Evolutionary conservation across 1,140 invertebrate genomes (phyloP).

Genomic region (Drosophila nigrodunni): DNA sequence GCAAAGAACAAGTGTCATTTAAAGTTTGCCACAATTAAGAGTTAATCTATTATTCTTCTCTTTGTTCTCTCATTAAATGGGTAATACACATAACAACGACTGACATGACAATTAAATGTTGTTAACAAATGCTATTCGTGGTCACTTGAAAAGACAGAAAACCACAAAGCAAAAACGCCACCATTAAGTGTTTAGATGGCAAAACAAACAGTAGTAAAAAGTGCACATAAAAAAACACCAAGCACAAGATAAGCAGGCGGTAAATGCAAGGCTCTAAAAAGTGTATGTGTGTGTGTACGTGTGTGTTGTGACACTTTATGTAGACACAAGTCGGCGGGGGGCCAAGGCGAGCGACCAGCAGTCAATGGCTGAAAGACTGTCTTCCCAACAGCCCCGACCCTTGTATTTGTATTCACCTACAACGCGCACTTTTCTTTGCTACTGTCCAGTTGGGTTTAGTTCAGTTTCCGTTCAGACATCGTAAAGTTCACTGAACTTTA

Average conservation of each 20-base stretch:
- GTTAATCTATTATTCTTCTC: neutral
- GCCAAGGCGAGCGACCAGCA: conserved; percentile 37
- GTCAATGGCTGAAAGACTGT: conserved; percentile 28
- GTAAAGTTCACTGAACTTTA: conserved; percentile 54
- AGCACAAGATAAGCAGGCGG: conserved; percentile 46
- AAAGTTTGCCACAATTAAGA: neutral
- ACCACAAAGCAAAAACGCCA: conserved; percentile 12
- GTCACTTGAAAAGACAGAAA: conserved; percentile 15
- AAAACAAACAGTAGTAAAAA: conserved; percentile 48
- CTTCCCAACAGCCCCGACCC: conserved; percentile 3
- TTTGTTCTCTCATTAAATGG: neutral
- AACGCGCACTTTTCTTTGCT: conserved; percentile 10
- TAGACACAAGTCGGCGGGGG: conserved; percentile 7
- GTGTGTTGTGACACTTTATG: conserved; percentile 44
- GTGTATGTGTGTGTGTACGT: conserved; percentile 20
- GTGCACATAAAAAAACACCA: conserved; percentile 45
- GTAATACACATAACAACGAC: conserved; percentile 10
- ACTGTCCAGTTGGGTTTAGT: conserved; percentile 28
- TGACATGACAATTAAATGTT: conserved; percentile 44
- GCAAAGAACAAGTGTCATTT: conserved; percentile 15
- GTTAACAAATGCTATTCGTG: conserved; percentile 31
- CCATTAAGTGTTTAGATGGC: conserved; percentile 37
- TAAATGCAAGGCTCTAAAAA: conserved; percentile 40
- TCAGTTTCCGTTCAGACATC: conserved; percentile 8
- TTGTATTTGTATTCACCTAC: conserved; percentile 8